Conservation (phyloP, 2,888 invertebrate species). For the Agrilus mali region DNA sequence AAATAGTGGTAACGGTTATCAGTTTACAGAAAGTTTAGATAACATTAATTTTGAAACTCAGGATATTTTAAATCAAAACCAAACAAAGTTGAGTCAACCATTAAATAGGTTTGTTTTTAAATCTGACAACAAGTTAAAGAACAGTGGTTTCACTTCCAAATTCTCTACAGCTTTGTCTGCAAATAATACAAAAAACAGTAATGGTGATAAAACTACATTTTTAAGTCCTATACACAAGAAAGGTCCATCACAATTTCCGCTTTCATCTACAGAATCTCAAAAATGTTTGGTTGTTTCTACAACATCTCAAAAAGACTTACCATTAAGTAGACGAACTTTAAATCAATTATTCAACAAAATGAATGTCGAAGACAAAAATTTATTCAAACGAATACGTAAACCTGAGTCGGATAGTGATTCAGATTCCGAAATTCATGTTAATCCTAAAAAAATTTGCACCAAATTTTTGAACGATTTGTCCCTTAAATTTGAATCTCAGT, state of each 20-base stretch:
- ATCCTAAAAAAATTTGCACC: not conserved
- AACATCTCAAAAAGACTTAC: not conserved
- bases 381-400: slow-evolving; percentile 14
- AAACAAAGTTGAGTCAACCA: not conserved
- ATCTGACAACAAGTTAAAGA: no score
- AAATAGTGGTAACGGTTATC: slow-evolving; percentile 2
- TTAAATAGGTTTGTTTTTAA: no score
- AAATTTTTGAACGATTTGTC: slow-evolving; percentile 15
- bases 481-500: slow-evolving; percentile 19
- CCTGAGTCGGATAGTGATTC: slow-evolving; percentile 13
- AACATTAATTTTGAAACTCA: slow-evolving; percentile 15
- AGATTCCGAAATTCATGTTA: slow-evolving; percentile 4
- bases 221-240: no score
- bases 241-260: no score
- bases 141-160: no score
- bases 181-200: no score
- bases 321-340: no score
- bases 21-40: slow-evolving; percentile 11
- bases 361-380: slow-evolving; percentile 1
- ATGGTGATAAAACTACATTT: no score
- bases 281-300: not conserved
- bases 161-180: no score
- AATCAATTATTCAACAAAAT: no score
- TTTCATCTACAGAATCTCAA: no score
- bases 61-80: slow-evolving; percentile 6